phyloP scores from a whole-genome alignment of 2,113 vertebrate genomes.

The Odocoileus virginianus region DNA sequence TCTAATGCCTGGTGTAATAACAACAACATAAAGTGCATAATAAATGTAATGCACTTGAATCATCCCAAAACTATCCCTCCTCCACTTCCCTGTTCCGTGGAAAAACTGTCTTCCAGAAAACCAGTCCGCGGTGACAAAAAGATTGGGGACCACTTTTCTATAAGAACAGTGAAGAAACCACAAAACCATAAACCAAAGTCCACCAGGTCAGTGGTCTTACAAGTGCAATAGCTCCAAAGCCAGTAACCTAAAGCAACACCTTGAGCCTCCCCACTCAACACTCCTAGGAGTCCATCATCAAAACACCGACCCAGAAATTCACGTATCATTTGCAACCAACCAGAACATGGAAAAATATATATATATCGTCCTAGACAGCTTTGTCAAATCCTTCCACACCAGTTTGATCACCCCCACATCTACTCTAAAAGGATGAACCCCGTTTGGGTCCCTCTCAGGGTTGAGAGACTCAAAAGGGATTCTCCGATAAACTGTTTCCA shows the following conservation, averaged over 20 bases:
- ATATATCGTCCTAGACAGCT: background rate
- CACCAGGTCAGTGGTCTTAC: background rate
- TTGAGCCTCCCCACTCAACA: background rate
- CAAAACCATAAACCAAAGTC: background rate
- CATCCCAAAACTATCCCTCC: background rate
- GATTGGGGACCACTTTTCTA: background rate
- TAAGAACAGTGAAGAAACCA: background rate
- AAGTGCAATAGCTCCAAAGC: background rate
- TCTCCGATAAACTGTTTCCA: background rate
- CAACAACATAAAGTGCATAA: background rate
- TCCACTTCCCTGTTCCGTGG: accelerated
- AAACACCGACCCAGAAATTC: background rate
- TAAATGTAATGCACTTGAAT: background rate
- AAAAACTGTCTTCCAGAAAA: background rate
- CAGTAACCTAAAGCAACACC: background rate
- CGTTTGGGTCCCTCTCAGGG: background rate
- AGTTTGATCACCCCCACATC: background rate
- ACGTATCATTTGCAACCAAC: background rate
- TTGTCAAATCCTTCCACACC: background rate
- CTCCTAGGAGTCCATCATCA: background rate
- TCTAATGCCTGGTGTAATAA: background rate
- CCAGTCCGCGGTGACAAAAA: background rate
- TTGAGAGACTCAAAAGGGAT: background rate
- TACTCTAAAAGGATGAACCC: background rate
- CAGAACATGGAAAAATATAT: background rate